A percentile compares a stretch with the other conserved stretches of the same genome.
Conservation (phyloP, 1,140 invertebrate species). For the Zaprionus tsacasi region DNA sequence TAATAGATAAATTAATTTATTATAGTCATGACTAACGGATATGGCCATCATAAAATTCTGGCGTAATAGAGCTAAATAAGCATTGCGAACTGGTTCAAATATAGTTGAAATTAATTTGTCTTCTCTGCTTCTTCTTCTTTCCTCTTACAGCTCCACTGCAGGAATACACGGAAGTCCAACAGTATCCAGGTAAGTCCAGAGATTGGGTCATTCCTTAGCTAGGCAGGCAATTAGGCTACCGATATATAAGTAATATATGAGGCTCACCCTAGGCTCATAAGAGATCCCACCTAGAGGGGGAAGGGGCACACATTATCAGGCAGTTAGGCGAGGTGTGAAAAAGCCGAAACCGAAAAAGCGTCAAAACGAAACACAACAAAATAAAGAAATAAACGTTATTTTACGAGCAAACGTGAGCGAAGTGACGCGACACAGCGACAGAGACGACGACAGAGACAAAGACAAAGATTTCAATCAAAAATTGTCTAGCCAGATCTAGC, state of each 20-base stretch:
- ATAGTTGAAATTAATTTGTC: slow-evolving; percentile 20
- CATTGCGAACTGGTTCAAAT: slow-evolving; percentile 35
- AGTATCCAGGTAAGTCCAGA: slow-evolving; percentile 74
- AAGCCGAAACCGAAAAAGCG: slow-evolving; percentile 42
- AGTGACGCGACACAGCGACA: slow-evolving; percentile 33
- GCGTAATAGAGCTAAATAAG: slow-evolving; percentile 45
- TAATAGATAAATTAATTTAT: slow-evolving; percentile 79
- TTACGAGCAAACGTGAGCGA: slow-evolving; percentile 67
- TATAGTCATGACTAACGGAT: slow-evolving; percentile 77
- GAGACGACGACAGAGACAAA: slow-evolving; percentile 9
- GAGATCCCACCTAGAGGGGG: too few relatives aligned
- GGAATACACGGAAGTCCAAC: slow-evolving; percentile 80
- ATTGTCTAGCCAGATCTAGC: slow-evolving; percentile 51
- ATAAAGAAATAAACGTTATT: slow-evolving; percentile 61
- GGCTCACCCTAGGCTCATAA: slow-evolving; percentile 45
- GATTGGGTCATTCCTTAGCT: too few relatives aligned
- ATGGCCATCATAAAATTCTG: slow-evolving; percentile 67
- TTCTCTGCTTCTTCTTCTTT: slow-evolving; percentile 7
- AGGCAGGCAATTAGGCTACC: slow-evolving; percentile 14
- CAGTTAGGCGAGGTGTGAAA: slow-evolving; percentile 72
- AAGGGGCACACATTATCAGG: too few relatives aligned
- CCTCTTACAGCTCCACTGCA: slow-evolving; percentile 78
- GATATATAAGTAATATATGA: too few relatives aligned
- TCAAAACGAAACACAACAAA: slow-evolving; percentile 41
- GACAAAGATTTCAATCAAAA: slow-evolving; percentile 77